Base-by-base conservation (phyloP, 2,797 vertebrate genomes). In the Zenarchopterus dispar region DNA sequence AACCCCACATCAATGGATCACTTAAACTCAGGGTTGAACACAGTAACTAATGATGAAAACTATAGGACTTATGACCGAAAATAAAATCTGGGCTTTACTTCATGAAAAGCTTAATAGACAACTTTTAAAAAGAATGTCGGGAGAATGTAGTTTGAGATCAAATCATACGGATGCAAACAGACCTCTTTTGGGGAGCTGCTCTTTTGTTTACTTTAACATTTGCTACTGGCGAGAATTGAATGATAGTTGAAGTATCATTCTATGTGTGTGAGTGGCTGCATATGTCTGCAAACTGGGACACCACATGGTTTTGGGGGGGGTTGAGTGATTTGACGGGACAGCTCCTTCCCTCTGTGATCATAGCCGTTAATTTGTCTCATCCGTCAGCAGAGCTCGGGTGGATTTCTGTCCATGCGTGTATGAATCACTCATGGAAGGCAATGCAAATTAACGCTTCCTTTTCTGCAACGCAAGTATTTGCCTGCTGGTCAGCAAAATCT, bases 281-380 rank as follows among this genome's bases (percentile, higher is more conserved):
- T 26, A 26, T 62, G 5, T 50, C 6, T 49, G 17, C 61, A 1
- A 43, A 0, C 49, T 41, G 0, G 1, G 47, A 61, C 39, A 33
- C 68, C 47, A 31, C 10, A 7, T 62, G 73, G 67, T 70, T 76
- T 69, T 68, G 55, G 43, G 46, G 51, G 58, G 62, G 75, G 64
- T 18, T 54, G 62, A 76, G 18, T 64, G 75, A 88, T 88, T 62
- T 83, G 73, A 80, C 73, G 43, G 70, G 86, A 85, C 85, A 62
- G 82, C 67, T 70, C 70, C 70, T 63, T 78, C 76, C 82, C 68
- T 70, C 75, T 73, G 85, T 79, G 79, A 82, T 86, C 86, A 82
- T 75, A 85, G 73, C 81, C 77, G 74, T 80, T 90, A 84, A 90
- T 87, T 87, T 71, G 73, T 85, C 86, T 85, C 78, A 39, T 90